A percentile compares a stretch with the other conserved stretches of the same genome.
These are phyloP conservation scores for Sceliomorpha sp. DNA, from an alignment of 2,888 invertebrate genomes.

Conservation along the genomic window DNA sequence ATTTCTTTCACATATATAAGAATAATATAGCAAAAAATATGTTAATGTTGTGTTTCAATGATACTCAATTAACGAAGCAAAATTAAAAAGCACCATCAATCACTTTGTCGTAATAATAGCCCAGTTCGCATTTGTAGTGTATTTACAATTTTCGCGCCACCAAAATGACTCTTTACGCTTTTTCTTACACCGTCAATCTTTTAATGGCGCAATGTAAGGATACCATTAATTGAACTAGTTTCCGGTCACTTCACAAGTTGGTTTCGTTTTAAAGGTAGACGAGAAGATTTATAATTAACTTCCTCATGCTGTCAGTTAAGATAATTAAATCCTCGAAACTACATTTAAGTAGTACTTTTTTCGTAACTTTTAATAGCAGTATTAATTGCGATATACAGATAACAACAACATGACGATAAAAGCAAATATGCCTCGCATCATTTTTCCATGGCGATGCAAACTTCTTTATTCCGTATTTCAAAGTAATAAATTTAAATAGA, in stretches of 20 bases:
- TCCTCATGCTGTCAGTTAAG: slow-evolving; percentile 22
- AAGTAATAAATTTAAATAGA: no score
- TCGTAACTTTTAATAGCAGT: slow-evolving; percentile 17
- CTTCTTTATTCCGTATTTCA: no score
- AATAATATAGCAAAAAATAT: not conserved
- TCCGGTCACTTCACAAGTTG: slow-evolving; percentile 45
- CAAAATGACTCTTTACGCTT: slow-evolving; percentile 18
- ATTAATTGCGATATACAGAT: not conserved
- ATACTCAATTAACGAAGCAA: no score
- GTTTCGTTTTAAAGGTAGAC: slow-evolving; percentile 39
- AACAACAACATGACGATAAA: no score
- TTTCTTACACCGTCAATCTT: slow-evolving; percentile 31
- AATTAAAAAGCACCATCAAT: no score
- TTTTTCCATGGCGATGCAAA: no score
- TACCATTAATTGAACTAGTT: slow-evolving; percentile 37
- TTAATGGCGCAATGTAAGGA: slow-evolving; percentile 19
- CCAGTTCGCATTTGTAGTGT: no score
- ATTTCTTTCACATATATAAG: not conserved
- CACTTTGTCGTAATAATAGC: no score
- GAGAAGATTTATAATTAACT: slow-evolving; percentile 39
- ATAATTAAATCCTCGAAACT: slow-evolving; percentile 39
- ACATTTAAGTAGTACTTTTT: slow-evolving; percentile 28
- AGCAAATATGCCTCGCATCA: no score
- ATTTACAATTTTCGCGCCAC: no score
- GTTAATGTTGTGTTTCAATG: no score